Conservation (phyloP, 2,888 invertebrate genomes). For the Nyleta sp. region DNA sequence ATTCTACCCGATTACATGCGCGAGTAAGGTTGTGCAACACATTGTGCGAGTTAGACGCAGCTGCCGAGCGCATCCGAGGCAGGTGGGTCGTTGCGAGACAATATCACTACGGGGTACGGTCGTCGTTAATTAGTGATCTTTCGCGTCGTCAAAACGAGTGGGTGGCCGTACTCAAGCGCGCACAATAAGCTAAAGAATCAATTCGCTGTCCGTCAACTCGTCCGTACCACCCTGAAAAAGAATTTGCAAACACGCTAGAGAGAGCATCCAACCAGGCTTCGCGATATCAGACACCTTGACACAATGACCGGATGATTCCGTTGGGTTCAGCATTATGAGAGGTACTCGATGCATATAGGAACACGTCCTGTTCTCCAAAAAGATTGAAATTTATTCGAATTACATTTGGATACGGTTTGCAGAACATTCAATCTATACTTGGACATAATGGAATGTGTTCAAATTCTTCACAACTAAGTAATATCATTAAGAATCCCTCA, state of each 20-base stretch:
- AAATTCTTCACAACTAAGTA: no score
- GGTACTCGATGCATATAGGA: no score
- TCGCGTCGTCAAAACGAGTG: constrained; percentile 72
- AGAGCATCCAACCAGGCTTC: constrained; percentile 11
- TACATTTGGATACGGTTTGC: no score
- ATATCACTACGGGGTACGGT: constrained; percentile 74
- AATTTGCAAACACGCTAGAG: constrained; percentile 36
- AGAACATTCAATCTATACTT: no score
- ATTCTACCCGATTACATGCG: constrained; percentile 27
- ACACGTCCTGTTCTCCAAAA: no score
- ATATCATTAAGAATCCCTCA: no score
- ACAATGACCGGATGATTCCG: constrained; percentile 26
- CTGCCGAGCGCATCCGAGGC: constrained; percentile 66
- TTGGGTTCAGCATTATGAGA: no score
- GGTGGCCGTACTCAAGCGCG: constrained; percentile 68
- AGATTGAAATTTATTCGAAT: no score
- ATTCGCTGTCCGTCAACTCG: constrained; percentile 71
- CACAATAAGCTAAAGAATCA: constrained; percentile 70
- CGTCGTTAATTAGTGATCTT: constrained; percentile 78
- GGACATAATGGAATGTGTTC: no score
- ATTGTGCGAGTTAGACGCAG: constrained; percentile 57
- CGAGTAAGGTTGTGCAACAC: constrained; percentile 27
- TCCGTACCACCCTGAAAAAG: constrained; percentile 47
- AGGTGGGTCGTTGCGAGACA: constrained; percentile 76
- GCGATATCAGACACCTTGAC: constrained; percentile 27